Conservation (phyloP, 1,140 invertebrate genomes). For the Diabrotica virgifera region DNA sequence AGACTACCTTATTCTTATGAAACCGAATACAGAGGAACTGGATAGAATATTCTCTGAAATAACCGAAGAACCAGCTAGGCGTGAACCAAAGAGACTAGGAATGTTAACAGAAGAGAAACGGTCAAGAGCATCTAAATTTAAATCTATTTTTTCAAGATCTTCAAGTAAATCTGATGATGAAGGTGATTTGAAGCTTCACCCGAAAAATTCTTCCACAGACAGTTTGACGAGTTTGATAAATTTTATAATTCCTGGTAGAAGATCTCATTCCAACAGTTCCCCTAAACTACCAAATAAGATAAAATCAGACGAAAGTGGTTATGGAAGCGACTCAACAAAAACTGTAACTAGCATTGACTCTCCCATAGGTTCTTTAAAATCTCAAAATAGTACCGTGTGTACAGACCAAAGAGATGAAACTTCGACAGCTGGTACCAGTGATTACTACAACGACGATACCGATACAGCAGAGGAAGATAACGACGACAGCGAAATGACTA, state of each 20-base stretch:
- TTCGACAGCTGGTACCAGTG: slow-evolving; percentile 9
- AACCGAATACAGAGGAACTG: slow-evolving; percentile 35
- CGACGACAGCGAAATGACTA: slow-evolving; percentile 11
- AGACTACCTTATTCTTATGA: slow-evolving; percentile 39
- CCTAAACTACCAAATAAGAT: slow-evolving; percentile 27
- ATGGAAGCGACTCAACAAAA: slow-evolving; percentile 62
- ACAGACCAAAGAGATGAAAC: background rate
- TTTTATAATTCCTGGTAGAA: slow-evolving; percentile 33
- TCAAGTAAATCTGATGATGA: slow-evolving; percentile 43
- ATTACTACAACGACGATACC: slow-evolving; percentile 36
- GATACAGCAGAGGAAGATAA: slow-evolving; percentile 41
- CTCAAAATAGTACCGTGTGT: slow-evolving; percentile 25
- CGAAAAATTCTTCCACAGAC: slow-evolving; percentile 31
- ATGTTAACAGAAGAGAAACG: slow-evolving; percentile 32
- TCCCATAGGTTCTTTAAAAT: slow-evolving; percentile 42
- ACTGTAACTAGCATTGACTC: slow-evolving; percentile 55
- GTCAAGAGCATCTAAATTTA: slow-evolving; percentile 30
- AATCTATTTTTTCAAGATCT: slow-evolving; percentile 32
- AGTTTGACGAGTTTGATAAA: slow-evolving; percentile 37
- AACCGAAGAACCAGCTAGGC: slow-evolving; percentile 8
- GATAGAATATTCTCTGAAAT: slow-evolving; percentile 31
- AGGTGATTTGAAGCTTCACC: slow-evolving; percentile 22
- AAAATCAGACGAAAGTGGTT: slow-evolving; percentile 60
- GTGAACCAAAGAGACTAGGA: slow-evolving; percentile 16
- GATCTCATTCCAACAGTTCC: slow-evolving; percentile 23